phyloP scores from a whole-genome alignment of 2,888 invertebrate genomes.

The Andricus curvator region DNA sequence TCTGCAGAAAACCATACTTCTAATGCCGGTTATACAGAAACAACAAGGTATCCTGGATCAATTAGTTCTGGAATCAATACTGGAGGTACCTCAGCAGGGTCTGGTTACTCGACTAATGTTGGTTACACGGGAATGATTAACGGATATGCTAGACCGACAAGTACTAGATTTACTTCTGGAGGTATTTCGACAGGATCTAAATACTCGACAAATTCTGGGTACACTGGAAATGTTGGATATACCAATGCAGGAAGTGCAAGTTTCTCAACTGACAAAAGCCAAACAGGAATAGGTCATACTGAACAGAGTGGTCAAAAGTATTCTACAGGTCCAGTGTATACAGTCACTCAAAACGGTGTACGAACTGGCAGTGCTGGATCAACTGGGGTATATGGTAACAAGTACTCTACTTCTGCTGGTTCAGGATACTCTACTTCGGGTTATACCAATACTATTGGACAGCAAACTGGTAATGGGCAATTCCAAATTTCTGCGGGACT shows the following conservation, averaged over 20 bases:
- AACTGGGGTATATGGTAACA: not conserved
- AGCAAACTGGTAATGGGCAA: not conserved
- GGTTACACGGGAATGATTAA: constrained; percentile 42
- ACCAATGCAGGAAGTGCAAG: constrained; percentile 46
- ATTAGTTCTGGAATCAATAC: constrained; percentile 43
- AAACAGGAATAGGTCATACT: constrained; percentile 15
- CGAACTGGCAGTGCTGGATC: not conserved
- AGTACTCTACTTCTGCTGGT: constrained; percentile 1
- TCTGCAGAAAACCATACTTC: constrained; percentile 11
- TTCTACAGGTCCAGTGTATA: constrained; percentile 8
- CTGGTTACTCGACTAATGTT: constrained; percentile 12
- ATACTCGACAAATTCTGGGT: constrained; percentile 41
- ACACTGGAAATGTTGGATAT: constrained; percentile 43
- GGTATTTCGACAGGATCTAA: not conserved
- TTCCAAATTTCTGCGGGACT: not conserved
- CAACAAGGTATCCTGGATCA: constrained; percentile 44
- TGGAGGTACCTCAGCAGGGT: constrained; percentile 36
- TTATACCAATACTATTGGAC: not conserved
- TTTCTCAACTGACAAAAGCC: constrained; percentile 41
- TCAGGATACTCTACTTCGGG: not conserved
- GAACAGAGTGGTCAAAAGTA: not conserved
- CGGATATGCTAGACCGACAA: not conserved
- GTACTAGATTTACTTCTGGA: not conserved
- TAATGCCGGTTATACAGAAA: constrained; percentile 45
- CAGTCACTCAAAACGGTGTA: not conserved